Base-by-base conservation (phyloP, 2,888 invertebrate genomes). In the Mamestra brassicae region DNA sequence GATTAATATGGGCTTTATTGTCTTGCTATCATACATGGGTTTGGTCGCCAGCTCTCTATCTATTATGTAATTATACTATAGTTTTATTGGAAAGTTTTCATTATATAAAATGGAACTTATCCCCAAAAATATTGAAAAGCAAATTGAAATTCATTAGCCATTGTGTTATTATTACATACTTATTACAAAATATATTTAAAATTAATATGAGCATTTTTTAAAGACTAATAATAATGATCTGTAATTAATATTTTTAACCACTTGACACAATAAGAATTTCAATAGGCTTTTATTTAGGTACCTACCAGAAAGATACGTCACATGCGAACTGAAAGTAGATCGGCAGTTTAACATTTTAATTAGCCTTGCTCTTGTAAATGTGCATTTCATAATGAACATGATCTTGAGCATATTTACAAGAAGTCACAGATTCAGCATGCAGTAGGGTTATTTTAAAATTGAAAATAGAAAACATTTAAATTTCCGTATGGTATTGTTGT, bases 401-500 rank as follows among this genome's bases (percentile, higher is more conserved):
- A 50, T 47, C 52, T 17, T 79, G 71, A 47, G 54, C 61, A 47
- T 47, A 69, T 78, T 73, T 66, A 4, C 36, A 80, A 63, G 45
- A 54, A 17, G 52, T 45, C 57, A 34, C 71, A 34, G 8, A 47
- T 89, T 87, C 78, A 88, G 85, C 84, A 88, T 88, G 85, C 85
- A 76, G 87, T 91, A 91, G 81, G 86, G 87, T 90, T 89, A 88
- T 85, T 88, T 90, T 91, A 89, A 89, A 87, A 88, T 89, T 89
- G 90, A 89, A 90, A 92, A 92, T 90, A 92, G 89, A 76, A 34
- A 61, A 81, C 83, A 70, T 82, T 80, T 82, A 83, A 87, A 87
- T 92, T 93, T 93, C 92, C 90, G 92, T 93, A 93, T 92, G 93
- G 93, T 95, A 94, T 94, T 95, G 94, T 95, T 96, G 93, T 95